Conservation (phyloP, 2,888 invertebrate species). For the Parnassius smintheus region DNA sequence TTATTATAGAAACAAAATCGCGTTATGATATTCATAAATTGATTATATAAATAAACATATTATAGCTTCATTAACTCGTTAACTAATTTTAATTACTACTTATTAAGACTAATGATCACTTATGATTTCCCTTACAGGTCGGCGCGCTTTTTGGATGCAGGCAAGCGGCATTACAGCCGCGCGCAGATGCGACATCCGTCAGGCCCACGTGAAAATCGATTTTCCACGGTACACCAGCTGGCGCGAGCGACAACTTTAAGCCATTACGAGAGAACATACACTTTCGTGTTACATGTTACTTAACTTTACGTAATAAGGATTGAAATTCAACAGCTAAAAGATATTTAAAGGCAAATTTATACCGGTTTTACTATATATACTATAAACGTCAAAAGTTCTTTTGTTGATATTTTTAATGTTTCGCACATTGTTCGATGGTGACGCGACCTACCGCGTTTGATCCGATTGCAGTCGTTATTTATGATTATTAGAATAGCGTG, state of each 20-base stretch:
- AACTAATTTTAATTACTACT: constrained; percentile 24
- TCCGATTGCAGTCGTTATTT: constrained; percentile 76
- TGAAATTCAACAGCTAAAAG: constrained; percentile 32
- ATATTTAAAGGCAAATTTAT: constrained; percentile 31
- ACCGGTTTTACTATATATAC: constrained; percentile 61
- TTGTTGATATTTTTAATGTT: constrained; percentile 82
- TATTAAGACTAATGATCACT: constrained; percentile 29
- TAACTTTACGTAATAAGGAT: constrained; percentile 39
- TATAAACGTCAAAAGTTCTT: constrained; percentile 78
- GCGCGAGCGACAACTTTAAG: constrained; percentile 70
- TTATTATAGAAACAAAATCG: neutral
- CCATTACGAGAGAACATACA: constrained; percentile 37
- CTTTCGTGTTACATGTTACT: constrained; percentile 30
- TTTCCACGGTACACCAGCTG: constrained; percentile 80
- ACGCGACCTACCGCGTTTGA: constrained; percentile 74
- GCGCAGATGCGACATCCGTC: constrained; percentile 79
- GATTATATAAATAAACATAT: no score
- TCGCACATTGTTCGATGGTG: constrained; percentile 72
- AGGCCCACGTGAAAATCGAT: constrained; percentile 79
- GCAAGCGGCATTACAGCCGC: constrained; percentile 60
- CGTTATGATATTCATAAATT: neutral
- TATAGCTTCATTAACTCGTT: constrained; percentile 12
- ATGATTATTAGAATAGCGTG: constrained; percentile 78
- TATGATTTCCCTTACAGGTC: constrained; percentile 53
- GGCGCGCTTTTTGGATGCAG: constrained; percentile 64